Conservation (phyloP, 2,113 vertebrate species). For the Ictidomys tridecemlineatus region DNA sequence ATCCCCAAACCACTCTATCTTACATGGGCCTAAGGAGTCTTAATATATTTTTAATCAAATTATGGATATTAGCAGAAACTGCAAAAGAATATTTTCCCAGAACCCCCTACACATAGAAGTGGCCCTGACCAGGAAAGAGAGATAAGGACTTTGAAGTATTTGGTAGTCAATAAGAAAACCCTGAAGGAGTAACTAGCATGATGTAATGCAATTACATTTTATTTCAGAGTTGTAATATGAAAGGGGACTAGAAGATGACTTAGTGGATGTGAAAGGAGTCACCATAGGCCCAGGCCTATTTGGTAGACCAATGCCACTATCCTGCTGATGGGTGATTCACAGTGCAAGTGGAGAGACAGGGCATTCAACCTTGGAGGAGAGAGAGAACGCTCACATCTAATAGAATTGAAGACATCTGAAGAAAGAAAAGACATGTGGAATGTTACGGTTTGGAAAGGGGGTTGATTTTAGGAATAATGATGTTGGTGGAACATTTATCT, state of each 20-base stretch:
- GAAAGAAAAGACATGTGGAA: background rate
- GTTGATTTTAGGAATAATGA: conserved; percentile 30
- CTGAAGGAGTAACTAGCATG: background rate
- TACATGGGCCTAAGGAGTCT: background rate
- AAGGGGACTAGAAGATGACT: background rate
- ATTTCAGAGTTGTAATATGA: background rate
- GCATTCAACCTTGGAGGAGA: background rate
- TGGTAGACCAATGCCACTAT: background rate
- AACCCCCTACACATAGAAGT: background rate
- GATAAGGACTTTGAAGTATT: background rate
- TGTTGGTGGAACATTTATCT: conserved; percentile 28
- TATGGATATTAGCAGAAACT: background rate
- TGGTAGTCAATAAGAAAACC: background rate
- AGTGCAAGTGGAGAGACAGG: background rate
- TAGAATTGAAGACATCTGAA: background rate
- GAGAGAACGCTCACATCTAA: background rate
- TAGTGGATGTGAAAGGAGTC: background rate
- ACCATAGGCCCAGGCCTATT: background rate
- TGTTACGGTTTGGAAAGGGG: conserved; percentile 29
- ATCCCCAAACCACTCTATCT: background rate
- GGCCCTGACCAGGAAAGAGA: background rate
- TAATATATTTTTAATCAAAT: background rate
- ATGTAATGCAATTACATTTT: background rate
- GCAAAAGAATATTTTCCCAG: background rate
- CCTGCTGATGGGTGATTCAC: background rate